Evolutionary conservation across 2,888 invertebrate species (phyloP).

Genomic region (Xanthia icteritia): DNA sequence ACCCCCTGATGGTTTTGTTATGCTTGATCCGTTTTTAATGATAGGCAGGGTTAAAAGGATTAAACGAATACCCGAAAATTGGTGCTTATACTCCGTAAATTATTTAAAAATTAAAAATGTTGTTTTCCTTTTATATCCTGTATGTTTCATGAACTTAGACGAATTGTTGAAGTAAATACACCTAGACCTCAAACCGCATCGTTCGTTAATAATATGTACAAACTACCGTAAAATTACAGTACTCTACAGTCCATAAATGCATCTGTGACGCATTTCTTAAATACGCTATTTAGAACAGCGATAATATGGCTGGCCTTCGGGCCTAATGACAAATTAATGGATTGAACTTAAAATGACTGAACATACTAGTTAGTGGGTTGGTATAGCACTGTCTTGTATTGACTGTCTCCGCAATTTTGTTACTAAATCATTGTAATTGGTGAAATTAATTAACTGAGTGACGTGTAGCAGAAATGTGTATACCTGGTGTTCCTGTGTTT

Average conservation of each 20-base stretch:
- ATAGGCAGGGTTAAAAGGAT: not conserved
- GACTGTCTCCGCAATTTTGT: constrained; percentile 37
- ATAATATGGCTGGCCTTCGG: constrained; percentile 73
- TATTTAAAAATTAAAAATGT: not conserved
- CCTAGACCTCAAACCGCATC: constrained; percentile 12
- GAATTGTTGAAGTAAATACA: not conserved
- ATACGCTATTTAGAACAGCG: constrained; percentile 81
- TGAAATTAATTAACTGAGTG: constrained; percentile 43
- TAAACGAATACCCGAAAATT: not conserved
- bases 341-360: constrained; percentile 73
- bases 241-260: too few species aligned
- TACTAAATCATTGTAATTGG: constrained; percentile 24
- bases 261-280: constrained; percentile 81
- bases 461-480: constrained; percentile 76
- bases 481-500: constrained; percentile 71
- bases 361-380: constrained; percentile 71
- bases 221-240: constrained; percentile 48
- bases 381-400: constrained; percentile 71
- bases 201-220: constrained; percentile 55
- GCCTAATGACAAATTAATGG: constrained; percentile 86
- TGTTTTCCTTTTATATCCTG: not conserved
- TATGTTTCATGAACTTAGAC: not conserved
- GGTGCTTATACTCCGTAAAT: not conserved
- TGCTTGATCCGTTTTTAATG: constrained; percentile 11
- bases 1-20: not conserved